Evolutionary conservation across 2,888 invertebrate species (phyloP).

Genomic region (Eudemis profundana): DNA sequence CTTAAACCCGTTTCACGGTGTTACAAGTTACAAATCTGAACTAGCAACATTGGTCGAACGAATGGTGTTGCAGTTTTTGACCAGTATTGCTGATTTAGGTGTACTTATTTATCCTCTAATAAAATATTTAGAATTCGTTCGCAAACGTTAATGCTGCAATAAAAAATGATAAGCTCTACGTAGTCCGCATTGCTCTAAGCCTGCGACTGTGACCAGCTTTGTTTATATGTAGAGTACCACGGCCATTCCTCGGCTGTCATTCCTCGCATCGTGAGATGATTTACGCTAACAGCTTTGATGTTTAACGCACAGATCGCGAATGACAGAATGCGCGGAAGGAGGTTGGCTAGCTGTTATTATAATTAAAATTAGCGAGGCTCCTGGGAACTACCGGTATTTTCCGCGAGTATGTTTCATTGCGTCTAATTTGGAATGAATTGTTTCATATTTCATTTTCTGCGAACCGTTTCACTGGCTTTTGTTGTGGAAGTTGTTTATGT

Average conservation of each 20-base stretch:
- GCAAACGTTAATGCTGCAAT: too few species aligned
- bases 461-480: not conserved
- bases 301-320: conserved; percentile 12
- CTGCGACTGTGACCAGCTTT: too few species aligned
- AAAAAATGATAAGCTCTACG: too few species aligned
- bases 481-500: not conserved
- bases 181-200: too few species aligned
- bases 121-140: too few species aligned
- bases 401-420: not conserved
- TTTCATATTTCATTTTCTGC: not conserved
- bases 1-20: too few species aligned
- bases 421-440: conserved; percentile 6
- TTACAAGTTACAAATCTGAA: too few species aligned
- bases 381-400: not conserved
- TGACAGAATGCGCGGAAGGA: conserved; percentile 11
- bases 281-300: not conserved
- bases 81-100: too few species aligned
- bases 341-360: not conserved
- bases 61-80: too few species aligned
- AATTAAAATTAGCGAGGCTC: conserved; percentile 1
- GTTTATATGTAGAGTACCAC: too few species aligned
- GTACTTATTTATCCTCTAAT: too few species aligned
- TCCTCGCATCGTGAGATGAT: conserved; percentile 8
- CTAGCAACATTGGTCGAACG: too few species aligned
- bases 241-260: not conserved